Percentiles rank a stretch among this genome's conserved stretches.
These are phyloP conservation scores for Tiliqua scincoides DNA, from an alignment of 2,113 vertebrate genomes.

Conservation along the genomic window DNA sequence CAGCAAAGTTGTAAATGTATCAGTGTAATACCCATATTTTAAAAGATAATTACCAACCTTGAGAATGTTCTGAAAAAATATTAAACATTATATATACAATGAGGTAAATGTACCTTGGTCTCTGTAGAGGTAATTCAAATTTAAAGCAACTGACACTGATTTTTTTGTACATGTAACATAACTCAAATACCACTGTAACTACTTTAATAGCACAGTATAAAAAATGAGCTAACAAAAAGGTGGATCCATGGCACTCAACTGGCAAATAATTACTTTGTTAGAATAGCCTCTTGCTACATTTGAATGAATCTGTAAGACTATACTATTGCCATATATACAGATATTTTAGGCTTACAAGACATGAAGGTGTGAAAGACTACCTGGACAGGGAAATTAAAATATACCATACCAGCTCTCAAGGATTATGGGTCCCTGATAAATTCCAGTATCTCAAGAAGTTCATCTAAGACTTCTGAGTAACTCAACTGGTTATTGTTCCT, in stretches of 20 bases:
- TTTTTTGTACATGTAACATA: slow-evolving; percentile 67
- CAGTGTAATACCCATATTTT: slow-evolving; percentile 69
- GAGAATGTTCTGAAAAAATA: slow-evolving; percentile 78
- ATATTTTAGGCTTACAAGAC: slow-evolving; percentile 44
- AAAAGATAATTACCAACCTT: slow-evolving; percentile 74
- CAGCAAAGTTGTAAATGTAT: slow-evolving; percentile 68
- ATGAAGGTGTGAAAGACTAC: slow-evolving; percentile 37
- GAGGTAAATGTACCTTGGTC: slow-evolving; percentile 87
- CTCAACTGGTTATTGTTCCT: slow-evolving; percentile 28
- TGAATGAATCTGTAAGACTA: slow-evolving; percentile 51
- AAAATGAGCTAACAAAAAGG: slow-evolving; percentile 67
- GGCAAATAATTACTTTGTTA: slow-evolving; percentile 49
- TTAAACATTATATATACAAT: slow-evolving; percentile 79
- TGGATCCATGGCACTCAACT: slow-evolving; percentile 63
- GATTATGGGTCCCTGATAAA: slow-evolving; percentile 52
- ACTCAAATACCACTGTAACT: slow-evolving; percentile 61
- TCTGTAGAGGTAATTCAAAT: slow-evolving; percentile 81
- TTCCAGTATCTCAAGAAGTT: slow-evolving; percentile 48
- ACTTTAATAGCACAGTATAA: slow-evolving; percentile 71
- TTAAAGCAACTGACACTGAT: slow-evolving; percentile 78
- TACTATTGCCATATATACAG: slow-evolving; percentile 45
- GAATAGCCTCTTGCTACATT: slow-evolving; percentile 48
- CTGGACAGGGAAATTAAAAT: slow-evolving; percentile 46
- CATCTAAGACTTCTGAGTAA: slow-evolving; percentile 27
- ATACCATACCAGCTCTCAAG: slow-evolving; percentile 52